Conservation (phyloP, 2,797 vertebrate genomes). For the Trematomus bernacchii region DNA sequence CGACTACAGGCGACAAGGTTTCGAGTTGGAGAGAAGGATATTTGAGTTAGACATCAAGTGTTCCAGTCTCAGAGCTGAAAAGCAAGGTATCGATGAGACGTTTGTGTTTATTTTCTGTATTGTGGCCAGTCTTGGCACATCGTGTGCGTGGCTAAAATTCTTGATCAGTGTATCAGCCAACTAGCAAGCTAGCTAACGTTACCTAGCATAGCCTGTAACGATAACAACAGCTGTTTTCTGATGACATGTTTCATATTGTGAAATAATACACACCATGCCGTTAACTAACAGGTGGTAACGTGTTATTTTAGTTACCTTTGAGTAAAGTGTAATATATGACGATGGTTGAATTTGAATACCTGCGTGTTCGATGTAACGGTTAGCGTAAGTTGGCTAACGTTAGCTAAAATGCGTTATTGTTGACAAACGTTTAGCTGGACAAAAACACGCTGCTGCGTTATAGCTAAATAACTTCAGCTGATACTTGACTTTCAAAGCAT, state of each 20-base stretch:
- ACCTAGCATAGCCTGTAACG: conserved; percentile 61
- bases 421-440: conserved; percentile 25
- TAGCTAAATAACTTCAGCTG: neutral
- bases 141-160: neutral
- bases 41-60: conserved; percentile 88
- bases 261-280: rapidly evolving
- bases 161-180: conserved; percentile 50
- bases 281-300: neutral
- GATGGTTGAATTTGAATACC: neutral
- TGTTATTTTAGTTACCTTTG: rapidly evolving
- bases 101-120: neutral
- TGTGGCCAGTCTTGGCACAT: neutral
- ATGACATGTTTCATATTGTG: conserved; percentile 38
- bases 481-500: neutral
- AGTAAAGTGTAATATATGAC: too few relatives aligned
- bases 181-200: conserved; percentile 65
- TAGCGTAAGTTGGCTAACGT: conserved; percentile 51
- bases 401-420: conserved; percentile 51
- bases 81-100: conserved; percentile 76
- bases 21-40: conserved; percentile 89
- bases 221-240: conserved; percentile 69
- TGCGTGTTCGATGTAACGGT: conserved; percentile 9
- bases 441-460: neutral
- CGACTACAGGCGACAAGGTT: conserved; percentile 87
- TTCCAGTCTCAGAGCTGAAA: conserved; percentile 84